Evolutionary conservation across 2,113 vertebrate genomes (phyloP), one percentile per base, ranked within the genome.

Genomic region (Calcarius ornatus): DNA sequence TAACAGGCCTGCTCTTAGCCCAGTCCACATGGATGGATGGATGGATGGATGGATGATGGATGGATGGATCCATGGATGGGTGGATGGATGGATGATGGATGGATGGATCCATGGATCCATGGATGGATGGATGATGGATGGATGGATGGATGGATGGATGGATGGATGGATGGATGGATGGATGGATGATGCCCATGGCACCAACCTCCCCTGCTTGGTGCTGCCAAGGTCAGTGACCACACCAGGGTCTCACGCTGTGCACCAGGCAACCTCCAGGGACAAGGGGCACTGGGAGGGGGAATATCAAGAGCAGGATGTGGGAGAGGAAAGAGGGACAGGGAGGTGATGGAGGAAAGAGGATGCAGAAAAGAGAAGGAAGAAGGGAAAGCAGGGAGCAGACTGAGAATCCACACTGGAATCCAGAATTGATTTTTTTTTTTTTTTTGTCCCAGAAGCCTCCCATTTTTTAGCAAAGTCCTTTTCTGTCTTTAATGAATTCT

Each of bases 401-500:
- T 0, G 2, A 57, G 65, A 65, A 83, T 11, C 15, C 71, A 33
- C 53, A 7, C 56, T 31, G 80, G 69, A 81, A 90, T 68, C 64
- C 75, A 90, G 24, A 79, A 73, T 1, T 40, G 43, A 10, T 4
- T 59, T 59, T 76, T 63, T 56, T 56, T 33, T 4, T 59, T 59
- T 76, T 63, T 56, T 56, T 33, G 35, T 63, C 68, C 85, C 88
- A 76, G 53, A 80, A 86, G 30, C 70, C 0, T 1, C 68, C n/a
- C 81, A 68, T 73, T 81, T 96, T 89, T 96, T 61, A 83, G 77
- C 48, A 16, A 93, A 92, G 90, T 92, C 90, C 83, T 90, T 87
- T 88, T 90, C 88, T 80, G 35, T 8, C 38, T 72, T 53, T 95
- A 97, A 97, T 96, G 91, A 96, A 97, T 97, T 95, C 94, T 47